Conservation (phyloP, 1,140 invertebrate species). For the Diprion similis region DNA sequence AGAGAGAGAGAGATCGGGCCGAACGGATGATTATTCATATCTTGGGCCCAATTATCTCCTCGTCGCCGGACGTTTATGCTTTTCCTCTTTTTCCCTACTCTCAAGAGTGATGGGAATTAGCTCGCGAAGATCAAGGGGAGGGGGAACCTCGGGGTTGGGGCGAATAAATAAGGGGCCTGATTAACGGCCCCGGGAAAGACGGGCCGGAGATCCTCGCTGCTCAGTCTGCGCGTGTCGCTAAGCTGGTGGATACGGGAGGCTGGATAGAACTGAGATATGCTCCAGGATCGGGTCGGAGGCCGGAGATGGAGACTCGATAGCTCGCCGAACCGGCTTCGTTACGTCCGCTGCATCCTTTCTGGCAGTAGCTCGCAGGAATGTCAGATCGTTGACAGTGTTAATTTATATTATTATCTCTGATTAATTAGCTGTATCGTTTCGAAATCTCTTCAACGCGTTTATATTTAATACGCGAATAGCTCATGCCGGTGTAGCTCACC, state of each 20-base stretch:
- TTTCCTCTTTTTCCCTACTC: too few relatives aligned
- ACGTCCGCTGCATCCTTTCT: not conserved
- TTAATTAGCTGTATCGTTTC: not conserved
- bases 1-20: too few relatives aligned
- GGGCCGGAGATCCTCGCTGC: not conserved
- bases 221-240: not conserved
- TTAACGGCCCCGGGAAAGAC: not conserved
- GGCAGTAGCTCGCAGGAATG: not conserved
- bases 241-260: too few relatives aligned
- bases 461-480: too few relatives aligned
- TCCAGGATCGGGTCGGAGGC: not conserved
- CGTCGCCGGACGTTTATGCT: too few relatives aligned
- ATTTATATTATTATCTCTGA: not conserved
- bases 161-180: not conserved
- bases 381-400: not conserved
- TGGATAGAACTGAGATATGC: not conserved
- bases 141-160: not conserved
- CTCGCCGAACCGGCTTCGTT: not conserved
- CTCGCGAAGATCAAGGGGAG: not conserved
- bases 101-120: too few relatives aligned
- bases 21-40: too few relatives aligned
- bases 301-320: slow-evolving; percentile 1
- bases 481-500: too few relatives aligned
- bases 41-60: too few relatives aligned
- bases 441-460: too few relatives aligned